A percentile compares a stretch with the other conserved stretches of the same genome.
These are phyloP conservation scores for Polydrusus tereticollis DNA, from an alignment of 2,888 invertebrate genomes.

Conservation along the genomic window DNA sequence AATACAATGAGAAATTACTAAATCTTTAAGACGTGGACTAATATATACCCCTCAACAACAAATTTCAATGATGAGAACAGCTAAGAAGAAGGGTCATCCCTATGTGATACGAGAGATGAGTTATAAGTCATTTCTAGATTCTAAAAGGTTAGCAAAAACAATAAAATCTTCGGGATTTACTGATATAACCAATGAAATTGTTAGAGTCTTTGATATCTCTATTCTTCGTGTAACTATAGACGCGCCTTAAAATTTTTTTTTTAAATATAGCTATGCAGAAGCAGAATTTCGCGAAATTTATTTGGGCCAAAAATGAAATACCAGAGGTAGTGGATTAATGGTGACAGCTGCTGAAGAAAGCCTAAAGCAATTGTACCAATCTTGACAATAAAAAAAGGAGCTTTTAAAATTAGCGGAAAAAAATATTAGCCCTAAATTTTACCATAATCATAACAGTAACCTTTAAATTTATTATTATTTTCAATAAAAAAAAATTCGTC, in stretches of 20 bases:
- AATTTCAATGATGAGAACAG: constrained; percentile 21
- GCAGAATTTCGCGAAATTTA: constrained; percentile 22
- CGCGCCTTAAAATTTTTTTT: constrained; percentile 19
- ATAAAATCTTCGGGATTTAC: constrained; percentile 19
- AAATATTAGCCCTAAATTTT: constrained; percentile 18
- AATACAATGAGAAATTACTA: constrained; percentile 18
- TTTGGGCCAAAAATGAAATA: constrained; percentile 17
- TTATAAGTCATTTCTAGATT: constrained; percentile 27
- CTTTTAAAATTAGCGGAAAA: constrained; percentile 18
- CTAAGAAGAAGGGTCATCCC: constrained; percentile 27
- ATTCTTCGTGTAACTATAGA: constrained; percentile 19
- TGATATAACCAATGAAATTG: constrained; percentile 20
- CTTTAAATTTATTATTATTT: constrained; percentile 13
- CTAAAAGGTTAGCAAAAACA: constrained; percentile 17
- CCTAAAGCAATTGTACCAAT: constrained; percentile 12
- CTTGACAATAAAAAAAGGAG: constrained; percentile 9
- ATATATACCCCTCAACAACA: constrained; percentile 31
- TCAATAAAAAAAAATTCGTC: too few species aligned
- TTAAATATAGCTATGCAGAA: constrained; percentile 28
- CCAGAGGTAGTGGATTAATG: constrained; percentile 4
- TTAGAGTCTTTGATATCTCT: constrained; percentile 25
- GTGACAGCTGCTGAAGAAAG: neutral
- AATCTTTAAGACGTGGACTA: constrained; percentile 31
- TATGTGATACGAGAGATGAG: constrained; percentile 28
- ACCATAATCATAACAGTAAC: constrained; percentile 14